These are phyloP conservation scores for Cyclargus thomasi DNA, from an alignment of 1,140 invertebrate species.

Conservation along the genomic window DNA sequence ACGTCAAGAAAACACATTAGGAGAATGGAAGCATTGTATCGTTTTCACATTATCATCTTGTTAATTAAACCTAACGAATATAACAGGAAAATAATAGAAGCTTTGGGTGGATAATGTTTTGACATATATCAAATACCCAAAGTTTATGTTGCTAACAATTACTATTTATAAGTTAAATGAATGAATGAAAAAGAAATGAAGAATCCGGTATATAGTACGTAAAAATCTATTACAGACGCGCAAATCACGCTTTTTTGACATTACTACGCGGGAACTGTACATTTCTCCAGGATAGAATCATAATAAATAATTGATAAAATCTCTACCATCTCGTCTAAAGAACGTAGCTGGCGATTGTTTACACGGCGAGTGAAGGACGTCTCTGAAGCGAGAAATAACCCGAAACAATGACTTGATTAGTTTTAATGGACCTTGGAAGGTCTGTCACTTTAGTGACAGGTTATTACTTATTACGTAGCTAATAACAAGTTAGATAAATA, in stretches of 20 bases:
- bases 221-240: too few relatives aligned
- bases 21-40: background rate
- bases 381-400: background rate
- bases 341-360: background rate
- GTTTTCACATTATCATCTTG: background rate
- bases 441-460: background rate
- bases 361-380: background rate
- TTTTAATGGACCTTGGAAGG: constrained; percentile 1
- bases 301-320: background rate
- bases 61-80: background rate
- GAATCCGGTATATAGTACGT: too few relatives aligned
- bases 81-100: background rate
- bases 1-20: background rate
- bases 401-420: background rate
- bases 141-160: too few relatives aligned
- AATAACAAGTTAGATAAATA: background rate
- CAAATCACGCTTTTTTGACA: too few relatives aligned
- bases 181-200: too few relatives aligned
- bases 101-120: background rate
- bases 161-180: too few relatives aligned
- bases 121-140: background rate
- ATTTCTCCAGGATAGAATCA: too few relatives aligned
- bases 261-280: too few relatives aligned
- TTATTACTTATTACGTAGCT: background rate
- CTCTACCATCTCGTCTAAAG: background rate